These are phyloP conservation scores for Monodelphis domestica DNA, from an alignment of 2,797 vertebrate genomes.

Conservation along the genomic window DNA sequence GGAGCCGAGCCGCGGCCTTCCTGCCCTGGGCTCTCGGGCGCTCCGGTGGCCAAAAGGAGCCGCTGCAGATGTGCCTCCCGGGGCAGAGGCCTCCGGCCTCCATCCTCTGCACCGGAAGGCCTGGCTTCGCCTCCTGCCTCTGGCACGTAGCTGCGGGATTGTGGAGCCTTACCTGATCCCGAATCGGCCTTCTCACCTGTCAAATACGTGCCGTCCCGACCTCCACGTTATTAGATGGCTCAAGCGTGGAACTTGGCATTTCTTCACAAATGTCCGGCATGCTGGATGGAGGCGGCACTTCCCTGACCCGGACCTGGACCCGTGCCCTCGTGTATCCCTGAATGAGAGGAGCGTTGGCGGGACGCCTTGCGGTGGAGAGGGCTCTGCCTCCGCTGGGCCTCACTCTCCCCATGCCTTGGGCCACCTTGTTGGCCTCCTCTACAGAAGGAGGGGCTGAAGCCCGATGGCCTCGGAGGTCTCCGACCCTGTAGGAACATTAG, in stretches of 20 bases:
- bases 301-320: not conserved
- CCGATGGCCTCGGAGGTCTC: not conserved
- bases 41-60: no score
- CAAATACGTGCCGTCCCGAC: not conserved
- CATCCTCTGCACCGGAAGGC: not conserved
- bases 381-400: not conserved
- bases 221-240: not conserved
- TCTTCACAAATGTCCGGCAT: not conserved
- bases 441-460: not conserved
- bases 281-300: not conserved
- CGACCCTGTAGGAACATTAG: not conserved
- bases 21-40: not conserved
- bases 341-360: not conserved
- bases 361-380: not conserved
- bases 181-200: not conserved
- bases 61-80: no score
- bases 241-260: not conserved
- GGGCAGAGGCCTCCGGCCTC: no score
- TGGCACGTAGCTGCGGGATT: no score
- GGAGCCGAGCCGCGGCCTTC: conserved; percentile 44
- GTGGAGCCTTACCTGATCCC: not conserved
- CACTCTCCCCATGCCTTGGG: not conserved
- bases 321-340: not conserved
- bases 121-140: not conserved
- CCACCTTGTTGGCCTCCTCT: not conserved